These are phyloP conservation scores for Cyanistes caeruleus DNA, from an alignment of 2,113 vertebrate species.

Conservation along the genomic window DNA sequence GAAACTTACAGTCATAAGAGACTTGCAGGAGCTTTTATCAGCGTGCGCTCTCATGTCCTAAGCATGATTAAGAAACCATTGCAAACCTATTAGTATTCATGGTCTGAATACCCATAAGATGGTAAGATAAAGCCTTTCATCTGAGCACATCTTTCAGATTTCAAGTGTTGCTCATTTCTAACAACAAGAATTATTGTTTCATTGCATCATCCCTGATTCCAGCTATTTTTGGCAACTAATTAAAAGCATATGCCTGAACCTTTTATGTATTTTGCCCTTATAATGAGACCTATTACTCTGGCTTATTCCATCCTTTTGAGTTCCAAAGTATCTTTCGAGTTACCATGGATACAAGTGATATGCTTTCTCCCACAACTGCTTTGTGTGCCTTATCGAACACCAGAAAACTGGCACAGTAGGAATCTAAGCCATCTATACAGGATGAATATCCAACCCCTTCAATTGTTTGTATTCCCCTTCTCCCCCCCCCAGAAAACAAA, in stretches of 20 bases:
- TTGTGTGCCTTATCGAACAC: constrained; percentile 75
- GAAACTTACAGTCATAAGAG: constrained; percentile 17
- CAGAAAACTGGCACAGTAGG: constrained; percentile 70
- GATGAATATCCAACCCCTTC: constrained; percentile 34
- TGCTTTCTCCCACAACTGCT: constrained; percentile 73
- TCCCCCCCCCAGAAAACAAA: neutral
- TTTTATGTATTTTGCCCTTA: constrained; percentile 79
- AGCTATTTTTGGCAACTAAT: constrained; percentile 77
- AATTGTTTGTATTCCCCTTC: neutral
- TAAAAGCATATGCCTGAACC: constrained; percentile 74
- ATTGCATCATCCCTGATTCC: constrained; percentile 16
- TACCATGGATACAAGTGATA: constrained; percentile 80
- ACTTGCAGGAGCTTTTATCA: constrained; percentile 21
- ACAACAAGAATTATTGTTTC: constrained; percentile 36
- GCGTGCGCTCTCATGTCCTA: constrained; percentile 5
- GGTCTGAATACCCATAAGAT: neutral
- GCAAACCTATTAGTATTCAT: constrained; percentile 41
- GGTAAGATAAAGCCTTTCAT: constrained; percentile 8
- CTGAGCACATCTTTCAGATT: constrained; percentile 27
- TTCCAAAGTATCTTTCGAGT: constrained; percentile 76
- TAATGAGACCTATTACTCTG: constrained; percentile 78
- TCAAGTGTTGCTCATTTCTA: constrained; percentile 46
- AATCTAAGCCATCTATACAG: constrained; percentile 56
- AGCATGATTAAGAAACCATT: constrained; percentile 56
- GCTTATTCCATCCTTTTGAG: constrained; percentile 74